phyloP scores from a whole-genome alignment of 2,888 invertebrate species.

The Pelosia muscerda region DNA sequence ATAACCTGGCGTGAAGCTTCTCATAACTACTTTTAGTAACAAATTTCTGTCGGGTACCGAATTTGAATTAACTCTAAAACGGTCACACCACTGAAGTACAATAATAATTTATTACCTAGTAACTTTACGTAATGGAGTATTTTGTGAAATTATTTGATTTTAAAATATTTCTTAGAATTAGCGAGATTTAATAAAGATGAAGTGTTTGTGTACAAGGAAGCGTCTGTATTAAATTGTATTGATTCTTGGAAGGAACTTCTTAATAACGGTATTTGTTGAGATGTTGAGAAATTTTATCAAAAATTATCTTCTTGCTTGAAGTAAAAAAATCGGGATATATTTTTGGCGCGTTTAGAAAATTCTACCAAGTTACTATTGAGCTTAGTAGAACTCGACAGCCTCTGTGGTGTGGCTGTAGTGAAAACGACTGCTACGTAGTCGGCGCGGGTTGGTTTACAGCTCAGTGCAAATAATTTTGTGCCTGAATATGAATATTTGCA shows the following conservation, averaged over 20 bases:
- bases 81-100: slow-evolving; percentile 30
- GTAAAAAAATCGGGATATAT: neutral
- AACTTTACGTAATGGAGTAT: slow-evolving; percentile 37
- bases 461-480: too few species aligned
- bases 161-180: slow-evolving; percentile 11
- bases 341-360: neutral
- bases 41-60: too few species aligned
- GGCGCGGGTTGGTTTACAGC: too few species aligned
- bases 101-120: slow-evolving; percentile 44
- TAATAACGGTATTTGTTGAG: neutral
- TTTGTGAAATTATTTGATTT: slow-evolving; percentile 33
- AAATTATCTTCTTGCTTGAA: neutral
- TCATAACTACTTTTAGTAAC: too few species aligned
- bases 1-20: too few species aligned
- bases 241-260: neutral
- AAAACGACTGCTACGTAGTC: too few species aligned
- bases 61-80: slow-evolving; percentile 5
- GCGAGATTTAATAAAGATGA: neutral
- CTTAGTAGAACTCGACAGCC: too few species aligned
- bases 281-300: neutral
- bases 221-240: slow-evolving; percentile 6
- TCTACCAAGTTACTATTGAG: too few species aligned
- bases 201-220: slow-evolving; percentile 2
- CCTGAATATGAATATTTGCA: too few species aligned
- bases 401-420: too few species aligned